Conservation (phyloP, 2,113 vertebrate genomes). For the Myiagra hebetior region DNA sequence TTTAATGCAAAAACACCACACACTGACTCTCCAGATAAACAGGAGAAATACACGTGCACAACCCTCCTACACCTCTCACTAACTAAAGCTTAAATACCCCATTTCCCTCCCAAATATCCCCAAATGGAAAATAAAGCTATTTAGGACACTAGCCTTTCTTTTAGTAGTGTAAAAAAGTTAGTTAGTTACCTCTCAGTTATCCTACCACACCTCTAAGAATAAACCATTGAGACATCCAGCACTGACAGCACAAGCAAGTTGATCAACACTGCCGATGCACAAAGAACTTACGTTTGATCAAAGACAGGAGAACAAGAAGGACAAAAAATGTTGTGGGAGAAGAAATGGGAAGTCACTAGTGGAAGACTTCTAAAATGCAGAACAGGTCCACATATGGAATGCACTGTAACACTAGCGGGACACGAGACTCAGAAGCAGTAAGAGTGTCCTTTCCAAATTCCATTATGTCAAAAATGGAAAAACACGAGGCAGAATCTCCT, state of each 20-base stretch:
- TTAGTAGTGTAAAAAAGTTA: neutral
- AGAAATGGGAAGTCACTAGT: neutral
- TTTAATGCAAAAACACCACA: neutral
- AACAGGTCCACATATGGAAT: neutral
- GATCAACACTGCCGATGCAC: neutral
- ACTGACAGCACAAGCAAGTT: neutral
- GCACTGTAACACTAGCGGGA: neutral
- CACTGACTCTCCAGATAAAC: neutral
- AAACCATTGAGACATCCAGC: neutral
- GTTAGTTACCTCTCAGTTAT: neutral
- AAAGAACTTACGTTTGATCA: neutral
- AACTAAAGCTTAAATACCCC: neutral
- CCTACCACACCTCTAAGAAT: neutral
- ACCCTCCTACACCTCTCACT: neutral
- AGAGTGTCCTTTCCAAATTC: neutral
- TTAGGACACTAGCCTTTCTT: neutral
- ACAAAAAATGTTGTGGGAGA: neutral
- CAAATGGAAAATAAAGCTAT: neutral
- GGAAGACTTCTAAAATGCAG: neutral
- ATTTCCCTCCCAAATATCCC: neutral
- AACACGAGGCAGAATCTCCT: neutral
- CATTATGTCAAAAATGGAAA: neutral
- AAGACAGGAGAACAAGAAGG: neutral
- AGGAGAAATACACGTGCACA: neutral
- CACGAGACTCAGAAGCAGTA: neutral